Percentiles rank a stretch among this genome's conserved stretches.
These are phyloP conservation scores for Sminthurides bifidus DNA, from an alignment of 1,140 invertebrate genomes.

Conservation along the genomic window DNA sequence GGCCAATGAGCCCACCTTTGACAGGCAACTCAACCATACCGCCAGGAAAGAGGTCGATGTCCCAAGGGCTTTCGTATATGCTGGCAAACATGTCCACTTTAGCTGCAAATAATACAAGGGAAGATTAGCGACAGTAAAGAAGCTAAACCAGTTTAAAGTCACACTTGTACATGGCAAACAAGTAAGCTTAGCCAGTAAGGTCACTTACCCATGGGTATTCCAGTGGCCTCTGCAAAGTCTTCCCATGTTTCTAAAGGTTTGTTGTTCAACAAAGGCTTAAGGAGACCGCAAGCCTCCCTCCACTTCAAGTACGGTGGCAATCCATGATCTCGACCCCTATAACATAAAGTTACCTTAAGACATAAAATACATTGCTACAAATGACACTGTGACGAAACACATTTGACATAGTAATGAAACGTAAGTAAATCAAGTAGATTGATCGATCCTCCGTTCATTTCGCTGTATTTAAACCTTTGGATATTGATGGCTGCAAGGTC, in stretches of 20 bases:
- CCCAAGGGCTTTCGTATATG: constrained; percentile 23
- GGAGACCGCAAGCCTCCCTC: constrained; percentile 65
- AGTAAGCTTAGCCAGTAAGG: not conserved
- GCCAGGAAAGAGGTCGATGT: constrained; percentile 40
- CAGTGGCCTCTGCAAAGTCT: constrained; percentile 48
- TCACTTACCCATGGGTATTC: constrained; percentile 36
- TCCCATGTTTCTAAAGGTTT: constrained; percentile 55
- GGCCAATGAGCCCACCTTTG: constrained; percentile 79
- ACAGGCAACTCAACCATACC: constrained; percentile 71
- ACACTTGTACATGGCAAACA: constrained; percentile 1
- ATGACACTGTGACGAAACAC: too few relatives aligned
- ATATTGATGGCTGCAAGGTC: constrained; percentile 49
- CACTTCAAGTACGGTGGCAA: constrained; percentile 68
- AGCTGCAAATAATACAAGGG: constrained; percentile 9
- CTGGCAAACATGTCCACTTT: constrained; percentile 24
- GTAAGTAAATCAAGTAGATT: too few relatives aligned
- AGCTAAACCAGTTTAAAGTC: not conserved
- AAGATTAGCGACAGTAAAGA: not conserved
- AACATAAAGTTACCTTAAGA: not conserved
- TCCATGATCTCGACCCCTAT: constrained; percentile 66
- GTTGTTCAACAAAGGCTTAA: constrained; percentile 16
- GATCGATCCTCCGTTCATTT: too few relatives aligned
- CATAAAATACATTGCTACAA: too few relatives aligned
- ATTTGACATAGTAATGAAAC: too few relatives aligned
- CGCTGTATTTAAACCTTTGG: too few relatives aligned